phyloP scores from a whole-genome alignment of 2,888 invertebrate genomes.

The Lapara coniferarum region DNA sequence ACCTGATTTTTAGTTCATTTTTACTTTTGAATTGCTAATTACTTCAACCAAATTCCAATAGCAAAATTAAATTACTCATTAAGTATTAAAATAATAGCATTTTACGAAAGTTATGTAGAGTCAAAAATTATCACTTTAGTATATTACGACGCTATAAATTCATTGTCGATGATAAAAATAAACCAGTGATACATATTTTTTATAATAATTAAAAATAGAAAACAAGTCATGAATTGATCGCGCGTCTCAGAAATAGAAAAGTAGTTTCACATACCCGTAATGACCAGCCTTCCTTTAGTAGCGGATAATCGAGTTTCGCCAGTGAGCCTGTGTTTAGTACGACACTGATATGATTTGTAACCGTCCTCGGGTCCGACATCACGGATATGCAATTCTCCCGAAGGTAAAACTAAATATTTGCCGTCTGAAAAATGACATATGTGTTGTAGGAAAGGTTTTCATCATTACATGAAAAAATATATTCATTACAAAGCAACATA shows the following conservation, averaged over 20 bases:
- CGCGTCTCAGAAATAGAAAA: conserved; percentile 31
- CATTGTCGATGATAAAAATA: neutral
- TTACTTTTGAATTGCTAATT: too few relatives aligned
- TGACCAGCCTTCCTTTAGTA: conserved; percentile 96
- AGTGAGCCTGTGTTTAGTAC: conserved; percentile 95
- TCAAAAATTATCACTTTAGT: conserved; percentile 32
- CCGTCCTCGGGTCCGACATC: conserved; percentile 98
- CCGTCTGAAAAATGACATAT: conserved; percentile 86
- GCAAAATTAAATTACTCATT: too few relatives aligned
- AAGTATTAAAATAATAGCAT: neutral
- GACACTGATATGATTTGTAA: conserved; percentile 96
- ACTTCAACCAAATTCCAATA: too few relatives aligned
- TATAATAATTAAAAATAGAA: conserved; percentile 26
- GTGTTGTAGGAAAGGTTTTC: conserved; percentile 33
- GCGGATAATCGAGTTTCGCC: conserved; percentile 96
- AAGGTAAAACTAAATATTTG: conserved; percentile 96
- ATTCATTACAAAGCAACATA: conserved; percentile 57
- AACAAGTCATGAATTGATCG: conserved; percentile 43
- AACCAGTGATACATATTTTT: neutral
- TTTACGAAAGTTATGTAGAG: neutral
- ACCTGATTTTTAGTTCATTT: neutral
- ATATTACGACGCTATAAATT: conserved; percentile 27
- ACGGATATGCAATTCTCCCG: conserved; percentile 97
- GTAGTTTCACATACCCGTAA: conserved; percentile 90
- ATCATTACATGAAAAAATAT: conserved; percentile 7